Conservation (phyloP, 2,113 vertebrate species). For the Athene cunicularia region DNA sequence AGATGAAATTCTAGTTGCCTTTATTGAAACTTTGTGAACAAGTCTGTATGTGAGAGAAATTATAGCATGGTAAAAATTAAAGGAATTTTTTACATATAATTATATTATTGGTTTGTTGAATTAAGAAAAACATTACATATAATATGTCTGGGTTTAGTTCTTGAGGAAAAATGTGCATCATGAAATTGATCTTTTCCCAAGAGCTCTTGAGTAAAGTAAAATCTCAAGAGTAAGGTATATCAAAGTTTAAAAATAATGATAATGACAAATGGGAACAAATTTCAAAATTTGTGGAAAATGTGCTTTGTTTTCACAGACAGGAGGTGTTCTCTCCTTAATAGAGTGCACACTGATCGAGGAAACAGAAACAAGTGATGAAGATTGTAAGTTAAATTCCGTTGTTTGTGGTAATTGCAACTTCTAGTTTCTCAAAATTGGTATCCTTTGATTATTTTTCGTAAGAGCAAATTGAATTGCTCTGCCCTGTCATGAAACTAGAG, state of each 20-base stretch:
- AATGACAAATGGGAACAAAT: not conserved
- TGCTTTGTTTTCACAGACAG: constrained; percentile 83
- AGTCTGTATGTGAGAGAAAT: not conserved
- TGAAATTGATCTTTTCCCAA: not conserved
- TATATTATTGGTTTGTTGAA: not conserved
- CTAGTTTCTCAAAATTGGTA: not conserved
- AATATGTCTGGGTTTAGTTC: not conserved
- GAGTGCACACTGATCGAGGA: constrained; percentile 97
- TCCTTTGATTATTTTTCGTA: not conserved
- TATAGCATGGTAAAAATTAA: not conserved
- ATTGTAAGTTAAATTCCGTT: constrained; percentile 83
- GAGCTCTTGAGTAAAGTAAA: not conserved
- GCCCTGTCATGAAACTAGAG: not conserved
- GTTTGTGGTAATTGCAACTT: constrained; percentile 31
- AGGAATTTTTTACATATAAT: not conserved
- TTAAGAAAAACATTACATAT: not conserved
- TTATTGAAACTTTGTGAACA: not conserved
- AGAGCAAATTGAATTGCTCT: not conserved
- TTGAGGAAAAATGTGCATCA: not conserved
- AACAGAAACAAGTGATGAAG: constrained; percentile 89
- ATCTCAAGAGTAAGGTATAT: not conserved
- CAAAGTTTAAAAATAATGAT: not conserved
- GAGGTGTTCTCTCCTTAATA: constrained; percentile 93
- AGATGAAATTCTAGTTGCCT: not conserved
- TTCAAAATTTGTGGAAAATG: not conserved